Base-by-base conservation (phyloP, 1,140 invertebrate genomes). In the Drosophila asahinai region DNA sequence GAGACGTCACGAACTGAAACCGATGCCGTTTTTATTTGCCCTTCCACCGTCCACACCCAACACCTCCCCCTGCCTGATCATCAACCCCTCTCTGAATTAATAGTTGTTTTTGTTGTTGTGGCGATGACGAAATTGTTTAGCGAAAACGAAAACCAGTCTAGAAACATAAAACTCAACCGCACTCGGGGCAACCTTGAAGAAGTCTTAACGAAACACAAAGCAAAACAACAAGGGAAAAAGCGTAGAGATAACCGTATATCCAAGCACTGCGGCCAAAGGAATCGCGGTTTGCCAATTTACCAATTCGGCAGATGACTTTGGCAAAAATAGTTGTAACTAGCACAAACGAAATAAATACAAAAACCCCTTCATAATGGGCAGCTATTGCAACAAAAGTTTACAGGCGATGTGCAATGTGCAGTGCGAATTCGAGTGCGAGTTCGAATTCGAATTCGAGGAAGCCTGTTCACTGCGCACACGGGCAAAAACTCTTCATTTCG, bases 71-170 rank as follows among this genome's bases (percentile, higher is more conserved):
- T 22, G 19, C 62, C n/a, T 47, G 48, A 61, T 25, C 30, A 38
- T 22, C 65, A 61, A 51, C 58, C 49, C 52, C 59, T 57, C 57
- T 45, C 25, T 27, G 38, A 40, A 43, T 67, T 47, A 38, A 57
- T 47, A 45, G 72, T 65, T 60, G 43, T 47, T 67, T 45, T 42
- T 65, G 64, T 70, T 77, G 60, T 64, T 33, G 62, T 5, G 66
- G 47, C 58, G 86, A 87, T 87, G 84, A 87, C 84, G 84, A 87
- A 87, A 87, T 84, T 84, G 68, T 70, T 84, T 72, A 87, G 84
- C 86, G 77, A 90, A 87, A 87, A 77, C 71, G 72, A 76, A 79
- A 79, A 87, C 84, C 84, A 87, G 84, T 87, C 84, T 87, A 87
- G 84, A 87, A 81, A 87, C 57, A 84, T 72, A 68, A 81, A 65